Percentiles rank a stretch among this genome's conserved stretches.
phyloP scores from a whole-genome alignment of 2,888 invertebrate species.

The Pyrocoelia pectoralis region DNA sequence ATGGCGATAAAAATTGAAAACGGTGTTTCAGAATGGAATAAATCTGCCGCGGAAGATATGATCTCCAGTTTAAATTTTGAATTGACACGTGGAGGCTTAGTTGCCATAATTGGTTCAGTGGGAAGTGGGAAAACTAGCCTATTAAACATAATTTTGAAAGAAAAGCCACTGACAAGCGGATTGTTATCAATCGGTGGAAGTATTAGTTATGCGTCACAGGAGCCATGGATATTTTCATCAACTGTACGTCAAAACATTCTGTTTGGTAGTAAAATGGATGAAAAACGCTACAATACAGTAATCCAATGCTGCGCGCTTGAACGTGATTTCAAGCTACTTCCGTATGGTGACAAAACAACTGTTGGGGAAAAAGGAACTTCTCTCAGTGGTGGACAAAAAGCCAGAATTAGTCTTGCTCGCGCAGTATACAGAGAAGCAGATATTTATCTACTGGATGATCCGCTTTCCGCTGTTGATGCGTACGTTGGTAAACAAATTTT shows the following conservation, averaged over 20 bases:
- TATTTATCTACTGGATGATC: constrained; percentile 70
- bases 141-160: constrained; percentile 73
- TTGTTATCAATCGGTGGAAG: constrained; percentile 67
- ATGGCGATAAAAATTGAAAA: constrained; percentile 58
- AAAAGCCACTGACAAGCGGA: constrained; percentile 70
- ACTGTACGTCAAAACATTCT: constrained; percentile 71
- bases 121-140: constrained; percentile 74
- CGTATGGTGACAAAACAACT: constrained; percentile 77
- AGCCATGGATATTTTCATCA: constrained; percentile 67
- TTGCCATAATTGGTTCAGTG: constrained; percentile 70
- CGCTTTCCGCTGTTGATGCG: constrained; percentile 79
- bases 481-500: constrained; percentile 78
- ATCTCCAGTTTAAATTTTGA: constrained; percentile 41
- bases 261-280: constrained; percentile 72
- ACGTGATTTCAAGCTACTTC: constrained; percentile 75
- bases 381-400: constrained; percentile 86
- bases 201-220: constrained; percentile 68
- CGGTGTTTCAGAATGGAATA: constrained; percentile 71
- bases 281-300: constrained; percentile 66
- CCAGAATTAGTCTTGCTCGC: constrained; percentile 78
- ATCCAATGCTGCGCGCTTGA: constrained; percentile 70
- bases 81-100: constrained; percentile 48
- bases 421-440: constrained; percentile 77
- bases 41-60: constrained; percentile 36
- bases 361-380: constrained; percentile 85